Evolutionary conservation across 2,797 vertebrate genomes (phyloP), one percentile per base, ranked within the genome.

Genomic region (Perodicticus potto): DNA sequence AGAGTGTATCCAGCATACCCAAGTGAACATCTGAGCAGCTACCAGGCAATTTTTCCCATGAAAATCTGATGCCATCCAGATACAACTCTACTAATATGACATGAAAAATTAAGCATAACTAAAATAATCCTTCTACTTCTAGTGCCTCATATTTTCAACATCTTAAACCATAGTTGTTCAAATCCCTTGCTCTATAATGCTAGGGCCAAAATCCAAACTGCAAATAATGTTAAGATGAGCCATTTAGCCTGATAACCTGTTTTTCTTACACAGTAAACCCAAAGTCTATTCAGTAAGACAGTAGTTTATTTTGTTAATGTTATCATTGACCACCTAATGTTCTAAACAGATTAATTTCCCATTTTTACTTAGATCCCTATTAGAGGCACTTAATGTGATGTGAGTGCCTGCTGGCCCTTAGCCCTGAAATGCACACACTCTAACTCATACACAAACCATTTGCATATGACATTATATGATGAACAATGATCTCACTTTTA

Each of bases 1-100:
- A 83, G 13, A 83, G 13, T 61, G 29, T 76, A 22, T 12, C 25
- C 3, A 57, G 22, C 5, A 84, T 40, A 57, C 86, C 65, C 9
- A 94, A 32, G 40, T 55, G 7, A 86, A 61, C 9, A 49, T 80
- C 8, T 55, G 40, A 72, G 11, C 20, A 29, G 57, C 7, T 32
- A 13, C 59, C n/a, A 85, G 63, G 67, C 72, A 32, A 29, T 72
- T 77, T 82, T 94, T 81, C 32, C 70, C 43, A 32, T 23, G 74
- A 82, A 95, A 92, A 83, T 43, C 70, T 91, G 78, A 49, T 67
- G 7, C 57, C 63, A 86, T 40, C 45, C 49, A 84, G 7, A 45
- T 57, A 65, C 23, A 87, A 65, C 25, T 77, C 93, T 74, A 72
- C 83, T 94, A 90, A 45, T n/a, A 45, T 45, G 74, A 2, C 14